phyloP scores from a whole-genome alignment of 1,140 invertebrate genomes.

The Agrypnia vestita region DNA sequence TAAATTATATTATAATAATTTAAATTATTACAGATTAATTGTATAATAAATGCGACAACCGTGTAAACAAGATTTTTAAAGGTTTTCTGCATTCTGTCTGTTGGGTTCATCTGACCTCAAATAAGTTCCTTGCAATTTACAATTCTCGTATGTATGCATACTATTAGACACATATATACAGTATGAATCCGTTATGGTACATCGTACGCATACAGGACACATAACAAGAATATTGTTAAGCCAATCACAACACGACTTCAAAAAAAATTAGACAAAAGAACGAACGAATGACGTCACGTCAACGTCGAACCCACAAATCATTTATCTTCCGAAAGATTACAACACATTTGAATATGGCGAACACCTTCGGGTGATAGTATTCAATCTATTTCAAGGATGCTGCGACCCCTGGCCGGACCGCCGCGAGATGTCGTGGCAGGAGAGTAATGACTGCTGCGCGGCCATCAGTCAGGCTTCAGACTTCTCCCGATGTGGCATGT shows the following conservation, averaged over 20 bases:
- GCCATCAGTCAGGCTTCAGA: neutral
- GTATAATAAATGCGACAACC: too few relatives aligned
- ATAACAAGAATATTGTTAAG: neutral
- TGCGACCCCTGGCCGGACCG: neutral
- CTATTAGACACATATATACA: too few relatives aligned
- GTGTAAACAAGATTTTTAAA: too few relatives aligned
- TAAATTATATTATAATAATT: too few relatives aligned
- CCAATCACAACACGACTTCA: neutral
- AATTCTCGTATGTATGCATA: too few relatives aligned
- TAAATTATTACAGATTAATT: too few relatives aligned
- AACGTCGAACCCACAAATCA: neutral
- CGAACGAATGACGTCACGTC: neutral
- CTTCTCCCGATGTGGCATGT: conserved; percentile 9
- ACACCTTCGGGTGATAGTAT: conserved; percentile 31
- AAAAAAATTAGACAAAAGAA: neutral
- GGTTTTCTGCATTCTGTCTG: too few relatives aligned
- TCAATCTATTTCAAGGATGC: conserved; percentile 18
- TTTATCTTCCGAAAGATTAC: conserved; percentile 7
- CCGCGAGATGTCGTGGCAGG: conserved; percentile 20
- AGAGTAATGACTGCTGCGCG: conserved; percentile 19
- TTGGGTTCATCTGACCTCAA: too few relatives aligned
- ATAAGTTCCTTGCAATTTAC: too few relatives aligned
- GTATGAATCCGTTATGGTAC: too few relatives aligned
- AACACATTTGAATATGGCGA: conserved; percentile 18
- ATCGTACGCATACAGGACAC: too few relatives aligned